Evolutionary conservation across 2,113 vertebrate genomes (phyloP).

Genomic region (Sprattus sprattus): DNA sequence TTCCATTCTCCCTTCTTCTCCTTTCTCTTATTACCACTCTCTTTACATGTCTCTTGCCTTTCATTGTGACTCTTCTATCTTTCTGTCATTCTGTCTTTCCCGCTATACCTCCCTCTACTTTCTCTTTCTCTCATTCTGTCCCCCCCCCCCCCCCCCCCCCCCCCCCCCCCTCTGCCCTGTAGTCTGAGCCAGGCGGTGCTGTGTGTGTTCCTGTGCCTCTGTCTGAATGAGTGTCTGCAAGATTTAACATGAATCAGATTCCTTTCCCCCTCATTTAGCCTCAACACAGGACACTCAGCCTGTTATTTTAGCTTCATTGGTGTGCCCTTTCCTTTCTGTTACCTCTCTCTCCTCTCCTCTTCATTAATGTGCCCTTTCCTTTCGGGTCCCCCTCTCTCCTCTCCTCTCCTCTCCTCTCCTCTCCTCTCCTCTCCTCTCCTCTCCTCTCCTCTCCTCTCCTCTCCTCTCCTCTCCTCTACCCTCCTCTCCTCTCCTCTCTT

Average conservation of each 20-base stretch:
- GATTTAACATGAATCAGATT: constrained; percentile 24
- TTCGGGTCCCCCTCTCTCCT: no score
- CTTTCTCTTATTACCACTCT: neutral
- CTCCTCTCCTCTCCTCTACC: no score
- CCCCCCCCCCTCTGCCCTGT: neutral
- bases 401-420: no score
- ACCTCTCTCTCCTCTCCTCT: no score
- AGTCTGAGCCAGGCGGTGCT: neutral
- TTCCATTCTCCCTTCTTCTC: neutral
- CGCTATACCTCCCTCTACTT: neutral
- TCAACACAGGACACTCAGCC: constrained; percentile 19
- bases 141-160: no score
- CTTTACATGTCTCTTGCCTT: neutral
- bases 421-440: neutral
- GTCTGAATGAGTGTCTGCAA: neutral
- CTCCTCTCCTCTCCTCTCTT: neutral
- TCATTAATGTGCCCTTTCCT: no score
- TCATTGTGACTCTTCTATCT: neutral
- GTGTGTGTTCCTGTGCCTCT: neutral
- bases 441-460: no score
- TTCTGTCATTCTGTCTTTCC: neutral
- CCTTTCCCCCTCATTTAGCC: constrained; percentile 48
- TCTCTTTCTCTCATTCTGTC: neutral
- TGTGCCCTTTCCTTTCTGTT: neutral
- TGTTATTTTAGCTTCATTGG: constrained; percentile 29